These are phyloP conservation scores for Colossoma macropomum DNA, from an alignment of 2,113 vertebrate genomes.

Conservation along the genomic window DNA sequence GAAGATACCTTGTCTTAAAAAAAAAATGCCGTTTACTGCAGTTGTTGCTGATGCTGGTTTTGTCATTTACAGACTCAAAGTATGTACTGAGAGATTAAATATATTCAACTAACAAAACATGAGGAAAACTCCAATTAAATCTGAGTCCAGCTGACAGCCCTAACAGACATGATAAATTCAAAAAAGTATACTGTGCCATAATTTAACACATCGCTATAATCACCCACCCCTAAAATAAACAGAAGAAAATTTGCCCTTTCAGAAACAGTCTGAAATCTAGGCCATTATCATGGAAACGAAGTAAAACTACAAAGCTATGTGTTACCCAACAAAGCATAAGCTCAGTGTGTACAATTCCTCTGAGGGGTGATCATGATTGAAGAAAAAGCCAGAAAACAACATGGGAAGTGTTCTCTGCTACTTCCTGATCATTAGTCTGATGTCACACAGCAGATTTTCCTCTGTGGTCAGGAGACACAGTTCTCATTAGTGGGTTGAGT, in stretches of 20 bases:
- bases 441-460: slow-evolving; percentile 6
- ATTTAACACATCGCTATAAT: too few species aligned
- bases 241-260: not conserved
- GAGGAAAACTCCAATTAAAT: too few species aligned
- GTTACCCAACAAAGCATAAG: not conserved
- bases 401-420: not conserved
- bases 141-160: too few species aligned
- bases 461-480: slow-evolving; percentile 3
- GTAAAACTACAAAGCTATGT: not conserved
- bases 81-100: too few species aligned
- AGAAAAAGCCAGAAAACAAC: not conserved
- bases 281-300: not conserved
- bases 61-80: too few species aligned
- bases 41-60: too few species aligned
- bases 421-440: slow-evolving; percentile 12
- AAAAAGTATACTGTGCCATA: too few species aligned
- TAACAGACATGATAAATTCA: too few species aligned
- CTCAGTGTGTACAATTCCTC: not conserved
- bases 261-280: not conserved
- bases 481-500: slow-evolving; percentile 31
- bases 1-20: too few species aligned
- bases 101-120: too few species aligned
- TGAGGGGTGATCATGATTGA: not conserved
- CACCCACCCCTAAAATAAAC: not conserved
- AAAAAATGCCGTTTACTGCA: too few species aligned